These are phyloP conservation scores for Lineus longissimus DNA, from an alignment of 1,140 invertebrate genomes.

Conservation along the genomic window DNA sequence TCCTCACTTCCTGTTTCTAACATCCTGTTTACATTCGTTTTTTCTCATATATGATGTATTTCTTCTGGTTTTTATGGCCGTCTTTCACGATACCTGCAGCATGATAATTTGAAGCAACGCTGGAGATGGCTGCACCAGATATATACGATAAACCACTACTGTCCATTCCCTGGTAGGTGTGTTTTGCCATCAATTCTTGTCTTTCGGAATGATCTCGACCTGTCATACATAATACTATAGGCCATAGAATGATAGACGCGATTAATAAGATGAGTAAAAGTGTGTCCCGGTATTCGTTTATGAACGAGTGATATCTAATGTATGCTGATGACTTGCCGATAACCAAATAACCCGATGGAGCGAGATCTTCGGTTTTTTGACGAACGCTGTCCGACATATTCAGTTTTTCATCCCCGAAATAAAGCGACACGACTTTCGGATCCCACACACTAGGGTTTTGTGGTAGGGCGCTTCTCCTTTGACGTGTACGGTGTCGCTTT, in stretches of 20 bases:
- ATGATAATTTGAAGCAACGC: neutral
- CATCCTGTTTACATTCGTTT: neutral
- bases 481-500: conserved; percentile 1
- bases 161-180: neutral
- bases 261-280: neutral
- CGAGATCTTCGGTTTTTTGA: neutral
- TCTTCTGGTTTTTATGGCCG: neutral
- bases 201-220: neutral
- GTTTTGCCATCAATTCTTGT: neutral
- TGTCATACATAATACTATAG: neutral
- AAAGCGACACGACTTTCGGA: neutral
- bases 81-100: neutral
- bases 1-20: too few species aligned
- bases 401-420: neutral
- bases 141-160: neutral
- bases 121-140: neutral
- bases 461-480: neutral
- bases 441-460: neutral
- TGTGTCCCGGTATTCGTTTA: neutral
- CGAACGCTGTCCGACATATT: neutral
- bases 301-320: neutral
- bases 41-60: neutral
- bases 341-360: neutral
- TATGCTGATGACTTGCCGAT: neutral
- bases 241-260: neutral